Evolutionary conservation across 2,888 invertebrate species (phyloP).

Genomic region (Malacosoma neustria): DNA sequence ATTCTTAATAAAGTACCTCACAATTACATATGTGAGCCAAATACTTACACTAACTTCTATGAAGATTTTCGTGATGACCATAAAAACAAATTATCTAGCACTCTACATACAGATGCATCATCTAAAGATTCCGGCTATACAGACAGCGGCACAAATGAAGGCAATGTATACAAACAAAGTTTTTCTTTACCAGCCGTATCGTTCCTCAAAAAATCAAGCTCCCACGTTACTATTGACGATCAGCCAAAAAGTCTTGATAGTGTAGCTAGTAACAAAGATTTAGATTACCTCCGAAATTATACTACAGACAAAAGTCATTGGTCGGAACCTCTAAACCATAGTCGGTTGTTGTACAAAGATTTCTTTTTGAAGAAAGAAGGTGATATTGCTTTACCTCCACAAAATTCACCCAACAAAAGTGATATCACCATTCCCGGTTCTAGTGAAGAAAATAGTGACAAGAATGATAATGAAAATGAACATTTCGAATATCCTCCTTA

Average conservation of each 20-base stretch:
- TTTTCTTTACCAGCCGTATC: constrained; percentile 48
- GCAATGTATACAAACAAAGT: constrained; percentile 36
- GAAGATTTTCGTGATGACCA: constrained; percentile 46
- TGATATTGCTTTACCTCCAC: constrained; percentile 46
- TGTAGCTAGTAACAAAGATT: constrained; percentile 39
- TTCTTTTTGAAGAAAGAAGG: constrained; percentile 62
- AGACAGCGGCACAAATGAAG: constrained; percentile 51
- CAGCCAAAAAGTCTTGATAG: constrained; percentile 57
- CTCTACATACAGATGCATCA: constrained; percentile 49
- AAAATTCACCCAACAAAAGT: constrained; percentile 47
- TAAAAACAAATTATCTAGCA: constrained; percentile 44
- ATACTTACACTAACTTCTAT: constrained; percentile 53
- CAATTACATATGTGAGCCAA: constrained; percentile 28
- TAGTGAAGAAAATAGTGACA: constrained; percentile 22
- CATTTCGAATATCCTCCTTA: constrained; percentile 57
- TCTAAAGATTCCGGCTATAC: constrained; percentile 66
- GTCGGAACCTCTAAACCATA: constrained; percentile 55
- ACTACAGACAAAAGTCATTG: constrained; percentile 32
- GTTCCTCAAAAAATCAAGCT: constrained; percentile 29
- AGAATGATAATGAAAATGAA: constrained; percentile 25
- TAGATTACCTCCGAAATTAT: constrained; percentile 32
- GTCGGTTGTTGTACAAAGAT: constrained; percentile 62
- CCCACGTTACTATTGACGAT: constrained; percentile 31
- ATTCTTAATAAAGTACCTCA: constrained; percentile 12
- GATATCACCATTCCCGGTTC: constrained; percentile 20